phyloP scores from a whole-genome alignment of 92 coral and sea anemone species.

The Metridium senile region DNA sequence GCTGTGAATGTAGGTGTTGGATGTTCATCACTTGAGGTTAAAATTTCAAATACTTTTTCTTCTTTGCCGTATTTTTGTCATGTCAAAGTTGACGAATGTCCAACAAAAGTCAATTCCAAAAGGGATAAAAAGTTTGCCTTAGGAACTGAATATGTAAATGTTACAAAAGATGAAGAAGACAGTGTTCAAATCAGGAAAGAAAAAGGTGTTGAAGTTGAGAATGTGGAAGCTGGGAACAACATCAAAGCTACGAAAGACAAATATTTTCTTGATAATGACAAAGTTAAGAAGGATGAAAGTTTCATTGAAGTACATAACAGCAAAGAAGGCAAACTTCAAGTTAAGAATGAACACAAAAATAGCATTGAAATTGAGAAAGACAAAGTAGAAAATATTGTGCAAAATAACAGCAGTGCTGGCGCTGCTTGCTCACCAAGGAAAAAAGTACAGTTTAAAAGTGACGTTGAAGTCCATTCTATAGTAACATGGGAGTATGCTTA shows the following conservation, averaged over 20 bases:
- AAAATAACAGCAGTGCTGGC: neutral
- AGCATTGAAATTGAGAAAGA: neutral
- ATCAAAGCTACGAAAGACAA: too few species aligned
- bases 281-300: too few species aligned
- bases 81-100: neutral
- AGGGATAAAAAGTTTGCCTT: neutral
- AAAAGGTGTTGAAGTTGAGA: too few species aligned
- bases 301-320: too few species aligned
- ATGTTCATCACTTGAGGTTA: neutral
- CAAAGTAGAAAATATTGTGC: neutral
- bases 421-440: neutral
- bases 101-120: neutral
- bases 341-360: too few species aligned
- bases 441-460: neutral
- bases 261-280: neutral
- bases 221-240: neutral
- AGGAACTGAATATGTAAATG: too few species aligned
- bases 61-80: neutral
- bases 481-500: conserved; percentile 89
- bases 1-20: neutral
- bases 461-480: conserved; percentile 63
- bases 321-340: too few species aligned
- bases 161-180: too few species aligned
- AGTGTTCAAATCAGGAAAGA: too few species aligned
- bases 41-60: conserved; percentile 2